phyloP scores from a whole-genome alignment of 2,888 invertebrate genomes.

The Rotaria macrura region DNA sequence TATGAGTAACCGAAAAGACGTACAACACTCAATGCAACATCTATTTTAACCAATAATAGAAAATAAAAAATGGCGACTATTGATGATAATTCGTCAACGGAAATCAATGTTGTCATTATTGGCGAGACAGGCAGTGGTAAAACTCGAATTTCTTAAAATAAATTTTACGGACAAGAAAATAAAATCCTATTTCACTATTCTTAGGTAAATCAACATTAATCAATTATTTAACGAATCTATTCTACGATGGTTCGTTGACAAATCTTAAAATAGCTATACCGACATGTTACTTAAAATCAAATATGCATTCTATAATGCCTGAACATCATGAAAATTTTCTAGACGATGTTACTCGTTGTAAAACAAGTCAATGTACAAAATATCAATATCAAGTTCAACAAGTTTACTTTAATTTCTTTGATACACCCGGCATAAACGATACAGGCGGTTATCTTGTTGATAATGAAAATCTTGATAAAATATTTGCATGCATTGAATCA shows the following conservation, averaged over 20 bases:
- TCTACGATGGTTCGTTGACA: neutral
- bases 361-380: neutral
- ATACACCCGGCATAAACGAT: neutral
- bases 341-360: neutral
- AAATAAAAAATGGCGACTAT: neutral
- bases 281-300: neutral
- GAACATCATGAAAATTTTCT: neutral
- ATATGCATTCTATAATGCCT: neutral
- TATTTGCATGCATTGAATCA: neutral
- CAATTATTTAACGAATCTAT: neutral
- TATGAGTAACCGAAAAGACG: neutral
- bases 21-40: neutral
- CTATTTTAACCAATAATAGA: neutral
- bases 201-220: neutral
- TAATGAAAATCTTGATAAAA: conserved; percentile 10
- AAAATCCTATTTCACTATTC: neutral
- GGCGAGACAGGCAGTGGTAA: neutral
- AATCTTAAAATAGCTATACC: conserved; percentile 10
- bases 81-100: neutral
- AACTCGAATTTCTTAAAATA: neutral
- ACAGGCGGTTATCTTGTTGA: neutral
- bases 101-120: neutral
- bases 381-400: neutral
- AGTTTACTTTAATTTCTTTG: neutral
- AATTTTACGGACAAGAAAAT: neutral